phyloP scores from a whole-genome alignment of 2,797 vertebrate species.

The Etheostoma perlongum region DNA sequence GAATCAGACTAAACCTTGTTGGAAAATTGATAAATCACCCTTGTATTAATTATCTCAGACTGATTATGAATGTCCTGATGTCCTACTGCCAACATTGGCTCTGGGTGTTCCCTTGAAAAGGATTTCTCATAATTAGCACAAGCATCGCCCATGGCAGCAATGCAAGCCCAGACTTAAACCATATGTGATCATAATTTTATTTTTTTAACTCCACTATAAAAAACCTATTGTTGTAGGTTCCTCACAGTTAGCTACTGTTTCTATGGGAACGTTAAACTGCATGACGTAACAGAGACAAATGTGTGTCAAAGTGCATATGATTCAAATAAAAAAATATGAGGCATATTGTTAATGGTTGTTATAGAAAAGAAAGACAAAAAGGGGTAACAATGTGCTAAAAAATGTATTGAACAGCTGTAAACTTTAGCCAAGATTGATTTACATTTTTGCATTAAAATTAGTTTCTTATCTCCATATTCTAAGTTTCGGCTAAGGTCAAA shows the following conservation, averaged over 20 bases:
- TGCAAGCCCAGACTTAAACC: conserved; percentile 26
- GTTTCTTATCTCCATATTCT: not conserved
- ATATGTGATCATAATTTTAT: conserved; percentile 24
- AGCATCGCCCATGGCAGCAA: conserved; percentile 11
- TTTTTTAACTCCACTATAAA: not conserved
- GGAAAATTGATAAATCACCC: conserved; percentile 34
- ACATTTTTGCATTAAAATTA: not conserved
- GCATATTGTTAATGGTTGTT: not conserved
- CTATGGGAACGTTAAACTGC: not conserved
- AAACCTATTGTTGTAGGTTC: conserved; percentile 1
- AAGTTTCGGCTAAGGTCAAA: not conserved
- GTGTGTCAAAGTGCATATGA: not conserved
- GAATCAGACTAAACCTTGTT: not conserved
- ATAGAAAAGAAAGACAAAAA: not conserved
- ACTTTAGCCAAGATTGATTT: not conserved
- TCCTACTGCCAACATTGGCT: conserved; percentile 32
- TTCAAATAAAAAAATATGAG: not conserved
- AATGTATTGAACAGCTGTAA: not conserved
- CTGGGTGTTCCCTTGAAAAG: conserved; percentile 32
- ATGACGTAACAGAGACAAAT: not conserved
- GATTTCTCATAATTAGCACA: conserved; percentile 41
- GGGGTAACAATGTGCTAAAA: not conserved
- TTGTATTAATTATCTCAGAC: conserved; percentile 32
- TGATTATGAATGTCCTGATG: conserved; percentile 30
- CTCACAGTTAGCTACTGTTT: not conserved